These are phyloP conservation scores for Astyanax mexicanus DNA, from an alignment of 2,797 vertebrate genomes.

Conservation along the genomic window DNA sequence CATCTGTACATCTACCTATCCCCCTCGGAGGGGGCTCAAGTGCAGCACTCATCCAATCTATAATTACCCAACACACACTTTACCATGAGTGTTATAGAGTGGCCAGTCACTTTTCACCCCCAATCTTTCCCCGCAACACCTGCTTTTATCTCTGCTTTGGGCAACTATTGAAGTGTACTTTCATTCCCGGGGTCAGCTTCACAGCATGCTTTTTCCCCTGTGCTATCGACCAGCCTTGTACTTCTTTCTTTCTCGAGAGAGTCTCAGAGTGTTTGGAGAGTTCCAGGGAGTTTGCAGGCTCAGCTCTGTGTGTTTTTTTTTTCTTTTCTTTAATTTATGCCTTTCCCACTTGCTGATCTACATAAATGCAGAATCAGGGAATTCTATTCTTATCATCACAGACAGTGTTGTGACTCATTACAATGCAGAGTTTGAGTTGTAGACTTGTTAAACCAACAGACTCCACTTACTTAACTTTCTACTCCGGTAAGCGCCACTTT, in stretches of 20 bases:
- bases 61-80: slow-evolving; percentile 39
- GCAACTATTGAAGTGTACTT: slow-evolving; percentile 33
- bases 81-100: slow-evolving; percentile 30
- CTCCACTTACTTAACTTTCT: slow-evolving; percentile 46
- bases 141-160: slow-evolving; percentile 47
- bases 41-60: slow-evolving; percentile 30
- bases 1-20: slow-evolving; percentile 4
- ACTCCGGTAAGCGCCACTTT: slow-evolving; percentile 20
- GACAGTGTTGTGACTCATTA: slow-evolving; percentile 54
- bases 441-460: slow-evolving; percentile 46
- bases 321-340: slow-evolving; percentile 51
- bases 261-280: slow-evolving; percentile 23
- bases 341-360: slow-evolving; percentile 42
- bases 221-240: not conserved
- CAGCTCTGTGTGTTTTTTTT: slow-evolving; percentile 9
- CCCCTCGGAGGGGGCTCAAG: slow-evolving; percentile 22
- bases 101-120: slow-evolving; percentile 38
- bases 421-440: slow-evolving; percentile 40
- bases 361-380: slow-evolving; percentile 54
- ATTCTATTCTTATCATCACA: slow-evolving; percentile 53
- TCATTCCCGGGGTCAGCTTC: slow-evolving; percentile 10
- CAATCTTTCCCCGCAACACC: slow-evolving; percentile 28
- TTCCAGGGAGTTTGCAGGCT: slow-evolving; percentile 19
- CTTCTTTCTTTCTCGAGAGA: slow-evolving; percentile 13
- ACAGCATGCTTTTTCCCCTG: slow-evolving; percentile 10